phyloP scores from a whole-genome alignment of 2,888 invertebrate species.

The Stomorhina lunata region DNA sequence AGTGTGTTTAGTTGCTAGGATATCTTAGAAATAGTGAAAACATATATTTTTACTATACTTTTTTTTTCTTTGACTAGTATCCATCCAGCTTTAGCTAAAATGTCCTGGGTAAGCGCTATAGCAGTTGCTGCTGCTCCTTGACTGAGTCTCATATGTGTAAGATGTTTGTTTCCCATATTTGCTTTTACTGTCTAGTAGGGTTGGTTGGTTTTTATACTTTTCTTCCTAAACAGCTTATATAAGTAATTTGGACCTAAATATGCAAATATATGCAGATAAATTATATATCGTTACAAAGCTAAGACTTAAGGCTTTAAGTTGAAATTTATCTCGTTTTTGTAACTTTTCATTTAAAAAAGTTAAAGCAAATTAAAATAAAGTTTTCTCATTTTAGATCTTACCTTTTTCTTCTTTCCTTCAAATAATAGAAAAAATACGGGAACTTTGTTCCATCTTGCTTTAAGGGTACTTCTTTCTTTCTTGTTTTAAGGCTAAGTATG shows the following conservation, averaged over 20 bases:
- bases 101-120: constrained; percentile 34
- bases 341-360: no score
- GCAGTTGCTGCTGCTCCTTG: constrained; percentile 43
- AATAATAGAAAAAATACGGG: no score
- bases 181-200: constrained; percentile 49
- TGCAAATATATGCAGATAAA: no score
- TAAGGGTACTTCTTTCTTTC: neutral
- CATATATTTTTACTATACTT: constrained; percentile 20
- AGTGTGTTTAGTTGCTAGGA: constrained; percentile 54
- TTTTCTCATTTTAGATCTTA: neutral
- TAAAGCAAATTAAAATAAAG: no score
- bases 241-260: no score
- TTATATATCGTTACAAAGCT: no score
- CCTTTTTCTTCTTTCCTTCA: neutral
- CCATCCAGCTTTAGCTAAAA: constrained; percentile 36
- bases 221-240: no score
- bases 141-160: constrained; percentile 16
- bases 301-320: no score
- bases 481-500: no score
- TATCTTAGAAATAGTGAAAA: constrained; percentile 18
- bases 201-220: no score
- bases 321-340: no score
- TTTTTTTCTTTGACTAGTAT: constrained; percentile 32
- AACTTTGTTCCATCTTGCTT: neutral
- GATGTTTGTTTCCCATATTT: constrained; percentile 42